These are phyloP conservation scores for Oscheius sp. DNA, from an alignment of 2,888 invertebrate species.

Conservation along the genomic window DNA sequence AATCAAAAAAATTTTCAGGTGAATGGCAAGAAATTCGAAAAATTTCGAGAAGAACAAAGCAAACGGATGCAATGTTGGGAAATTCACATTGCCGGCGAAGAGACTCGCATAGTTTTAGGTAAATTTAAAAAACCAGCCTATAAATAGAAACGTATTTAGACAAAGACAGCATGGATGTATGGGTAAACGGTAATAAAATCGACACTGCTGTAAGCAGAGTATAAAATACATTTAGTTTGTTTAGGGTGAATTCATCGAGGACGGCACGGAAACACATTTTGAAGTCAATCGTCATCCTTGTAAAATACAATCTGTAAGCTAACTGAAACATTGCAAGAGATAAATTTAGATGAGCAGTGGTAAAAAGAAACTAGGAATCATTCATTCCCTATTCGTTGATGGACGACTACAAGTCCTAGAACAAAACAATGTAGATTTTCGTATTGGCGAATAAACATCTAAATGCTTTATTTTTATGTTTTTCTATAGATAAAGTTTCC, in stretches of 20 bases:
- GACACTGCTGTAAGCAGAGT: conserved; percentile 77
- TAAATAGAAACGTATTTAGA: conserved; percentile 74
- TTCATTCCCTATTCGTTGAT: conserved; percentile 62
- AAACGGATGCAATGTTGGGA: conserved; percentile 83
- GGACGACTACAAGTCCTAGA: conserved; percentile 15
- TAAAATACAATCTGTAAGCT: conserved; percentile 39
- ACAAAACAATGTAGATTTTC: background rate
- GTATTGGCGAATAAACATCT: background rate
- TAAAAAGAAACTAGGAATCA: conserved; percentile 73
- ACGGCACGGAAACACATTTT: conserved; percentile 86
- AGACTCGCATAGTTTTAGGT: conserved; percentile 80
- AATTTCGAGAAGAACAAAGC: conserved; percentile 83
- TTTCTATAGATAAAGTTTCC: no score
- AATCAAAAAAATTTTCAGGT: conserved; percentile 72
- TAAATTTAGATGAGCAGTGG: conserved; percentile 67
- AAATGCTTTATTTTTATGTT: no score
- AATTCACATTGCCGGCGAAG: conserved; percentile 72
- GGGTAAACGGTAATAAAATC: conserved; percentile 80
- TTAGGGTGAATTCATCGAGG: conserved; percentile 83
- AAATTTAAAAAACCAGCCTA: conserved; percentile 34
- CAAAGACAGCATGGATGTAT: conserved; percentile 81
- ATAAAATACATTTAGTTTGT: conserved; percentile 48
- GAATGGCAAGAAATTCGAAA: conserved; percentile 83
- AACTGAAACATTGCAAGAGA: background rate
- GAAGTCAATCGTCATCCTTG: conserved; percentile 73